phyloP scores from a whole-genome alignment of 2,797 vertebrate genomes.

The Neoniphon sammara region DNA sequence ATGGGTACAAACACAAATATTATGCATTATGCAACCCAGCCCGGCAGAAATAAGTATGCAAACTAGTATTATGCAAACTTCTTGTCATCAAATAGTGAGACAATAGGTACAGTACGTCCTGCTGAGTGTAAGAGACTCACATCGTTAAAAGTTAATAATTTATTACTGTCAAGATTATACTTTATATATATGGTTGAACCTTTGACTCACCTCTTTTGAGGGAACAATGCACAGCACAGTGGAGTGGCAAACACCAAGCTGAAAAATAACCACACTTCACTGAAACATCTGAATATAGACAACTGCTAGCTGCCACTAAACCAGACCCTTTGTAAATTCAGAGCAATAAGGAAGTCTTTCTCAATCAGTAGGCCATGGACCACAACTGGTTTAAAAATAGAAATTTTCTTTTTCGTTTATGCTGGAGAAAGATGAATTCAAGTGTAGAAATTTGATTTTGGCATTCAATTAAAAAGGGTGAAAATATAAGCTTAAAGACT shows the following conservation, averaged over 20 bases:
- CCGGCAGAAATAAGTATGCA: constrained; percentile 22
- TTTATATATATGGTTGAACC: background rate
- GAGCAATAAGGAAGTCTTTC: too few species aligned
- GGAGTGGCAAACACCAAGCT: constrained; percentile 98
- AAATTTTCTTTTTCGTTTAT: too few species aligned
- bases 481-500: too few species aligned
- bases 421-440: too few species aligned
- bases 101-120: background rate
- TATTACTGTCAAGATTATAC: background rate
- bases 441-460: too few species aligned
- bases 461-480: too few species aligned
- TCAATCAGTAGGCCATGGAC: too few species aligned
- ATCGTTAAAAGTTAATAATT: background rate
- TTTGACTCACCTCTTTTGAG: constrained; percentile 93
- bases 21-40: constrained; percentile 27
- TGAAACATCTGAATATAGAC: background rate
- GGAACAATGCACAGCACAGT: constrained; percentile 96
- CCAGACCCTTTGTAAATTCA: background rate
- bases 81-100: background rate
- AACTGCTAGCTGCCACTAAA: background rate
- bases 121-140: background rate
- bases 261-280: constrained; percentile 53
- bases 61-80: constrained; percentile 22
- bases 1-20: constrained; percentile 19
- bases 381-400: too few species aligned